phyloP scores from a whole-genome alignment of 2,888 invertebrate genomes.

The Alentia gelatinosa region DNA sequence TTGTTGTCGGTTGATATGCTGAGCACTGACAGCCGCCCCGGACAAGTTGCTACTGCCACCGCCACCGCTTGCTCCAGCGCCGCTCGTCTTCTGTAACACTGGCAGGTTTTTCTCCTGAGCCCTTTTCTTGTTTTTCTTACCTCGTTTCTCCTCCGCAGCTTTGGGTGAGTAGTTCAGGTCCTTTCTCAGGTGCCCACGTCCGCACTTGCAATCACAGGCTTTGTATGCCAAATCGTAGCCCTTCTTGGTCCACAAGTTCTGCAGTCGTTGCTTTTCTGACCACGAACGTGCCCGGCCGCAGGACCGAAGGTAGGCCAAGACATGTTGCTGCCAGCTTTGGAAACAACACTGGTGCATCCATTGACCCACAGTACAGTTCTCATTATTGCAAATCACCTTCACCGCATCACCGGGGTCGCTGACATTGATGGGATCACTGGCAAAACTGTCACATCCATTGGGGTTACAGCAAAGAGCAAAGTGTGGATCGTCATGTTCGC shows the following conservation, averaged over 20 bases:
- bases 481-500: conserved; percentile 21
- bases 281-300: conserved; percentile 95
- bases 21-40: neutral
- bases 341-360: conserved; percentile 98
- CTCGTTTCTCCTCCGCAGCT: conserved; percentile 68
- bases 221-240: conserved; percentile 96
- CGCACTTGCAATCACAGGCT: conserved; percentile 93
- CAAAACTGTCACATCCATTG: conserved; percentile 57
- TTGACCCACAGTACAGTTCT: conserved; percentile 91
- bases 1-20: conserved; percentile 64
- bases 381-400: conserved; percentile 96
- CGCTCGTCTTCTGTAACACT: conserved; percentile 10
- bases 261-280: conserved; percentile 95
- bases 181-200: conserved; percentile 94
- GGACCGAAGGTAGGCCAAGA: conserved; percentile 92
- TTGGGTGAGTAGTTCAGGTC: conserved; percentile 95
- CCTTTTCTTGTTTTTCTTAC: conserved; percentile 56
- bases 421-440: conserved; percentile 65
- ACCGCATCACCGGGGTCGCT: conserved; percentile 83
- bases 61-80: conserved; percentile 81
- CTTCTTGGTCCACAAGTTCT: conserved; percentile 98
- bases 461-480: conserved; percentile 61
- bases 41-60: neutral
- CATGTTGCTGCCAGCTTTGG: conserved; percentile 94
- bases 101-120: conserved; percentile 22